These are phyloP conservation scores for Camponotus floridanus DNA, from an alignment of 1,140 invertebrate genomes.

Conservation along the genomic window DNA sequence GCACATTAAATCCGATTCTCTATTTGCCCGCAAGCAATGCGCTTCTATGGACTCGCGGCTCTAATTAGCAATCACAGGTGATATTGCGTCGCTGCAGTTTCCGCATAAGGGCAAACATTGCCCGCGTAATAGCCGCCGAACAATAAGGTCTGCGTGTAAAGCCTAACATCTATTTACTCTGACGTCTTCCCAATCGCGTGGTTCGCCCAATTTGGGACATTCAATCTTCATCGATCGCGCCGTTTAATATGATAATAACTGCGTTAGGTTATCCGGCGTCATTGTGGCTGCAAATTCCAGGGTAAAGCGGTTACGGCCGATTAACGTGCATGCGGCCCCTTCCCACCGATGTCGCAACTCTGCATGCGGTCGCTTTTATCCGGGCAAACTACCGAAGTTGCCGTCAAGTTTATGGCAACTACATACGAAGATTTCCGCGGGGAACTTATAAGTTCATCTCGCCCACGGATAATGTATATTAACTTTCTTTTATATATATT, in stretches of 20 bases:
- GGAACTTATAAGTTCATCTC: slow-evolving; percentile 1
- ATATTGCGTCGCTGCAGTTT: slow-evolving; percentile 34
- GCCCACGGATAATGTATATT: neutral
- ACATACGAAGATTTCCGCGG: slow-evolving; percentile 1
- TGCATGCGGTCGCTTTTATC: slow-evolving; percentile 48
- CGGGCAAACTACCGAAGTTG: slow-evolving; percentile 29
- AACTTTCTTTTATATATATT: neutral
- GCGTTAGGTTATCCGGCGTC: slow-evolving; percentile 41
- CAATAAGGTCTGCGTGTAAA: neutral
- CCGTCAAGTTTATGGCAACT: slow-evolving; percentile 2
- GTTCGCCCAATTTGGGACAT: slow-evolving; percentile 18
- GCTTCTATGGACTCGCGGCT: slow-evolving; percentile 18
- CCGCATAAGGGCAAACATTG: slow-evolving; percentile 25
- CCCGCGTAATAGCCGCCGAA: neutral
- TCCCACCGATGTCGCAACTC: slow-evolving; percentile 1
- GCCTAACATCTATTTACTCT: neutral
- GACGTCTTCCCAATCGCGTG: neutral
- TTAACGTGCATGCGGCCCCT: slow-evolving; percentile 31
- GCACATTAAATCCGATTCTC: slow-evolving; percentile 3
- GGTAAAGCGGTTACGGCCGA: slow-evolving; percentile 53
- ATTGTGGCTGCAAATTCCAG: slow-evolving; percentile 50
- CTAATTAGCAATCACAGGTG: slow-evolving; percentile 51
- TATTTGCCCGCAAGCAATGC: slow-evolving; percentile 48
- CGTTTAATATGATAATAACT: slow-evolving; percentile 48
- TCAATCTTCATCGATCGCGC: slow-evolving; percentile 57